Evolutionary conservation across 2,113 vertebrate species (phyloP).

Genomic region (Osmerus mordax): DNA sequence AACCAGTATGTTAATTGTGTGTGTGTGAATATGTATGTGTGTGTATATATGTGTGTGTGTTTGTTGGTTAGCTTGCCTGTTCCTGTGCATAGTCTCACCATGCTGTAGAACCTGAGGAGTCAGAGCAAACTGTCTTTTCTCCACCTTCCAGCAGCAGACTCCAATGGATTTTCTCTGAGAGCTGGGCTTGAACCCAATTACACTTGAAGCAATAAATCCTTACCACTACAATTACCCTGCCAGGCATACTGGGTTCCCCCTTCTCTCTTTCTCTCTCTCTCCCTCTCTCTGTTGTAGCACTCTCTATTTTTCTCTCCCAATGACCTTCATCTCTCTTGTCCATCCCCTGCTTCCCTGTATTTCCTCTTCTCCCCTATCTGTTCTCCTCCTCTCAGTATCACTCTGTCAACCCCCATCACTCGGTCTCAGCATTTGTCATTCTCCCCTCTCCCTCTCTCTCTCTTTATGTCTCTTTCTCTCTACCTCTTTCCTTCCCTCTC

Average conservation of each 20-base stretch:
- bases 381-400: not conserved
- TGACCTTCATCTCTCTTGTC: conserved; percentile 38
- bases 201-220: conserved; percentile 76
- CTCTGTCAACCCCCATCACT: not conserved
- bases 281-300: not conserved
- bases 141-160: conserved; percentile 43
- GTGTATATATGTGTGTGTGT: not conserved
- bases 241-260: conserved; percentile 53
- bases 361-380: not conserved
- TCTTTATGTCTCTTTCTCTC: not conserved
- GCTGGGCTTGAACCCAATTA: conserved; percentile 74
- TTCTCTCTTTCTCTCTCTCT: conserved; percentile 2
- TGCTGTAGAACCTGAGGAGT: not conserved
- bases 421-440: not conserved
- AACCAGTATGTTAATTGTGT: not conserved
- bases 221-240: conserved; percentile 69
- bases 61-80: too few relatives aligned
- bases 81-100: not conserved
- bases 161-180: conserved; percentile 67
- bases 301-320: conserved; percentile 8
- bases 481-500: not conserved
- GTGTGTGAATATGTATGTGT: not conserved
- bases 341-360: not conserved
- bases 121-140: conserved; percentile 39
- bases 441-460: not conserved